phyloP scores from a whole-genome alignment of 2,797 vertebrate species.

The Ambastaia sidthimunki region DNA sequence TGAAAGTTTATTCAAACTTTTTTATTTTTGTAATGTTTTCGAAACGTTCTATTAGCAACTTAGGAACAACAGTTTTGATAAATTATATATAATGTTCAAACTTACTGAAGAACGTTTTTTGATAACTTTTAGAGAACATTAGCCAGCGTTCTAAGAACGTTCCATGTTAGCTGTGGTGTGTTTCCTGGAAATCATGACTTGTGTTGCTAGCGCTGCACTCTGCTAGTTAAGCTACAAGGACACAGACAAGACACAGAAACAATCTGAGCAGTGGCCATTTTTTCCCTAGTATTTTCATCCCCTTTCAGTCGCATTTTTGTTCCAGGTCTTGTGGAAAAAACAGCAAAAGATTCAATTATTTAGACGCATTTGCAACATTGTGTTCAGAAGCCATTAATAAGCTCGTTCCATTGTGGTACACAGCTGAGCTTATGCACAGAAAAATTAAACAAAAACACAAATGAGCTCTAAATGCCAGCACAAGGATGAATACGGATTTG shows the following conservation, averaged over 20 bases:
- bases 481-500: constrained; percentile 58
- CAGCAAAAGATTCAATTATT: constrained; percentile 69
- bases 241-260: background rate
- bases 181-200: background rate
- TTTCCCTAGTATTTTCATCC: constrained; percentile 9
- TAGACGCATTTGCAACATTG: constrained; percentile 47
- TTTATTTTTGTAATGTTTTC: too few relatives aligned
- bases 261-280: constrained; percentile 27
- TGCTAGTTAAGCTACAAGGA: background rate
- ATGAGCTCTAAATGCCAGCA: constrained; percentile 70
- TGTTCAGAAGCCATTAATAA: constrained; percentile 62
- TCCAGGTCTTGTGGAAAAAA: constrained; percentile 4
- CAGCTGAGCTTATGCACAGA: constrained; percentile 58
- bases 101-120: too few relatives aligned
- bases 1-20: too few relatives aligned
- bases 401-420: constrained; percentile 59
- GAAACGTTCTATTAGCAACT: too few relatives aligned
- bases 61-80: too few relatives aligned
- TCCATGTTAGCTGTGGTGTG: too few relatives aligned
- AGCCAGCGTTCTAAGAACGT: too few relatives aligned
- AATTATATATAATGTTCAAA: too few relatives aligned
- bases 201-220: too few relatives aligned
- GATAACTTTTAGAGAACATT: too few relatives aligned
- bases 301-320: constrained; percentile 21
- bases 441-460: constrained; percentile 69